Evolutionary conservation across 1,140 invertebrate genomes (phyloP), one percentile per base, ranked within the genome.

Genomic region (Drosophila arizonae): DNA sequence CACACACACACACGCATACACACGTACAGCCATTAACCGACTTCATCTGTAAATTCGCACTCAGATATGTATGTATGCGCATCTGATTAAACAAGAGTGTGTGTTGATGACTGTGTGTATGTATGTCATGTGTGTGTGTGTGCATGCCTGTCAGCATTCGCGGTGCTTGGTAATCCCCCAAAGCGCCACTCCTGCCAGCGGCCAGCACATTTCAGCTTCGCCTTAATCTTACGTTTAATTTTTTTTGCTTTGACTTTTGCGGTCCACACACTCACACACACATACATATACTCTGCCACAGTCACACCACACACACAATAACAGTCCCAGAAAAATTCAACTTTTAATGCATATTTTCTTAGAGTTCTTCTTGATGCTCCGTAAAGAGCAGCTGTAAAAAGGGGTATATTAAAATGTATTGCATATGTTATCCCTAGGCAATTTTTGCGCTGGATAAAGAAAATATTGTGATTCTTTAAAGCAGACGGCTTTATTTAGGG

Each of bases 221-320:
- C 82, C 82, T 81, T 87, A 86, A 85, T 85, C 82, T 79, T 64
- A 70, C 87, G 72, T 82, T 87, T 87, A 87, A 87, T 87, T 87
- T 68, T 61, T 87, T 87, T 61, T 77, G 66, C 82, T 87, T 87
- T 87, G 82, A 87, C 82, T 87, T 86, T 65, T 73, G 68, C 68
- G 76, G 46, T 64, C 48, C 48, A 57, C 51, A 75, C 45, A 24
- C 21, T 24, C 21, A 24, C 39, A 68, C 57, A 15, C 15, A 33
- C 26, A 41, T 15, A 17, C 39, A 30, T 15, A 30, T 55, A 28
- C 55, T 11, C 36, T 11, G 0, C 30, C 56, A 61, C 36, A 33
- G 45, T 9, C 3, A 58, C 28, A 50, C 24, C 11, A 3, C 28
- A 30, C 28, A 33, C 33, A 50, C 5, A n/a, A 2, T 5, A n/a